These are phyloP conservation scores for Hippocampus guttulatus DNA, from an alignment of 2,113 vertebrate genomes.

Conservation along the genomic window DNA sequence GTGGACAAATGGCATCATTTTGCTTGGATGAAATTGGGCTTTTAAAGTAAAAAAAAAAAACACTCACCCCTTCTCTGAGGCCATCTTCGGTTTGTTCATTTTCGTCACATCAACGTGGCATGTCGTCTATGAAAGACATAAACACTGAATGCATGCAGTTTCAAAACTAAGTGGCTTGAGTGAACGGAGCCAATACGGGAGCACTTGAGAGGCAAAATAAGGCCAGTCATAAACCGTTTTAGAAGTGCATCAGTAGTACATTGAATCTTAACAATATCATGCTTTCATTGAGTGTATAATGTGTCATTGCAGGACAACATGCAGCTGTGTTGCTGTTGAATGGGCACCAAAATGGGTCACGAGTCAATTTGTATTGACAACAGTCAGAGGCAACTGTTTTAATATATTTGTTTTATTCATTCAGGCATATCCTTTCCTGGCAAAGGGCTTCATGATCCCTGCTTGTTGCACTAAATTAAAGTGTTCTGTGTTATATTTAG, in stretches of 20 bases:
- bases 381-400: neutral
- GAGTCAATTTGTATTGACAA: neutral
- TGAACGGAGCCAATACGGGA: neutral
- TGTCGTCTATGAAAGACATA: conserved; percentile 61
- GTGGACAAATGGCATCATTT: conserved; percentile 2
- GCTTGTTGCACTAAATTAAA: neutral
- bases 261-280: neutral
- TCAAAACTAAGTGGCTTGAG: neutral
- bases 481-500: neutral
- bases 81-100: conserved; percentile 91
- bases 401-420: neutral
- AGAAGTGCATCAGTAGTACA: neutral
- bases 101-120: conserved; percentile 77
- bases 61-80: conserved; percentile 88
- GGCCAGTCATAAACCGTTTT: neutral
- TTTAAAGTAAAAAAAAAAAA: conserved; percentile 3
- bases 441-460: neutral
- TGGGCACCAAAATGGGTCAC: neutral
- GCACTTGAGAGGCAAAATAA: neutral
- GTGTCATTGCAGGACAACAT: neutral
- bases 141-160: neutral
- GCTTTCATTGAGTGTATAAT: neutral
- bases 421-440: neutral
- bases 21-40: neutral
- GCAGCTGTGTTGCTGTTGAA: neutral